Conservation (phyloP, 2,888 invertebrate genomes). For the Polydrusus pterygomalis region DNA sequence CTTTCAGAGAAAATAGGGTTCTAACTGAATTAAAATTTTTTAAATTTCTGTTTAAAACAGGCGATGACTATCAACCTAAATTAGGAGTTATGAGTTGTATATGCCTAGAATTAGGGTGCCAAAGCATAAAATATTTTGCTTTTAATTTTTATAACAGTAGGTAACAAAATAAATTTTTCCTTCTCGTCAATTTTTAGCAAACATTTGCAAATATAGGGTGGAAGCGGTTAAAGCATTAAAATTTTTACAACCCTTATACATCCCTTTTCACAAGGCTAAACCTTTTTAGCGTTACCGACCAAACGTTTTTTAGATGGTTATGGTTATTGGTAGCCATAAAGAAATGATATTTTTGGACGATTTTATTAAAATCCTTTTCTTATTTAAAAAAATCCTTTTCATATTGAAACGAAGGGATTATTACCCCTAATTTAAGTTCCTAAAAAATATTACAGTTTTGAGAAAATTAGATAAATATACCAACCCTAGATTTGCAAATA, state of each 20-base stretch:
- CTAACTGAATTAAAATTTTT: no score
- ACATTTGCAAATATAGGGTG: constrained; percentile 30
- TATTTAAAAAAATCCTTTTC: constrained; percentile 42
- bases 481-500: background rate
- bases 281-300: constrained; percentile 10
- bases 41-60: no score
- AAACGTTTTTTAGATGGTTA: constrained; percentile 34
- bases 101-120: no score
- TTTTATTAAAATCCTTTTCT: constrained; percentile 40
- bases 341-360: constrained; percentile 32
- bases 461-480: constrained; percentile 13
- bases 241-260: constrained; percentile 28
- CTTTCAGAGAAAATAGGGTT: no score
- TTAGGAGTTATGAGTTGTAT: no score
- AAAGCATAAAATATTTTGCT: no score
- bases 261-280: constrained; percentile 11
- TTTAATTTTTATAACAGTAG: background rate
- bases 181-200: constrained; percentile 21
- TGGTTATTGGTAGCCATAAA: constrained; percentile 36
- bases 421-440: constrained; percentile 42
- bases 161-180: constrained; percentile 10
- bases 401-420: constrained; percentile 45
- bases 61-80: no score
- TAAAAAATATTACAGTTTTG: constrained; percentile 43
- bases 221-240: background rate